Evolutionary conservation across 1,140 invertebrate species (phyloP).

Genomic region (Brachionus koreanus): DNA sequence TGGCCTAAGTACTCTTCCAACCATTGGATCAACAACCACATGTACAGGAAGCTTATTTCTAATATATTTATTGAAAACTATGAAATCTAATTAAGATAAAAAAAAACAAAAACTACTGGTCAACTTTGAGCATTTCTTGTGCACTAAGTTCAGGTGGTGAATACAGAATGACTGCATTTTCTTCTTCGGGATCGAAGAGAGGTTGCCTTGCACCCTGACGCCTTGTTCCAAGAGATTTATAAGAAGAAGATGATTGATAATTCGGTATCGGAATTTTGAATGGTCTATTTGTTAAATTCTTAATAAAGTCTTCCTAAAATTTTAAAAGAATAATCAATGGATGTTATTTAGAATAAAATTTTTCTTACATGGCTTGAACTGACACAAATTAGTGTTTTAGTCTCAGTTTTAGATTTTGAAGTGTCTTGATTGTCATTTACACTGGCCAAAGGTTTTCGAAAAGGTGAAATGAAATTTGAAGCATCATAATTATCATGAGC

Average conservation of each 20-base stretch:
- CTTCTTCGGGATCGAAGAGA: conserved; percentile 86
- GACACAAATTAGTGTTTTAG: neutral
- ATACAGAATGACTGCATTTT: conserved; percentile 86
- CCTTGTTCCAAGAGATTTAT: conserved; percentile 70
- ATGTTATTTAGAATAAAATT: neutral
- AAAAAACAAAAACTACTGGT: conserved; percentile 59
- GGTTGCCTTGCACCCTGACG: conserved; percentile 68
- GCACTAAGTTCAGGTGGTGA: conserved; percentile 73
- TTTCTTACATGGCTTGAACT: neutral
- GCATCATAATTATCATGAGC: conserved; percentile 34
- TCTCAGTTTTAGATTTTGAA: neutral
- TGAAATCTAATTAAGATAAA: neutral
- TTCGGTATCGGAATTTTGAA: conserved; percentile 44
- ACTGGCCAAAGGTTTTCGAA: neutral
- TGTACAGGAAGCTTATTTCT: conserved; percentile 68
- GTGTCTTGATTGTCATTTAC: neutral
- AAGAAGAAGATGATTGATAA: conserved; percentile 58
- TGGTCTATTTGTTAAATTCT: conserved; percentile 4
- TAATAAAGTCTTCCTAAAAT: conserved; percentile 35
- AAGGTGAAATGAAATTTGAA: conserved; percentile 37
- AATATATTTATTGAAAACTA: conserved; percentile 48
- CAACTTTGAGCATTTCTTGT: conserved; percentile 76
- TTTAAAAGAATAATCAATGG: neutral
- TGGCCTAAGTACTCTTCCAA: conserved; percentile 83
- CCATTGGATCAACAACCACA: conserved; percentile 86